Evolutionary conservation across 2,113 vertebrate species (phyloP), one percentile per base, ranked within the genome.

Genomic region (Pteruthius melanotis): DNA sequence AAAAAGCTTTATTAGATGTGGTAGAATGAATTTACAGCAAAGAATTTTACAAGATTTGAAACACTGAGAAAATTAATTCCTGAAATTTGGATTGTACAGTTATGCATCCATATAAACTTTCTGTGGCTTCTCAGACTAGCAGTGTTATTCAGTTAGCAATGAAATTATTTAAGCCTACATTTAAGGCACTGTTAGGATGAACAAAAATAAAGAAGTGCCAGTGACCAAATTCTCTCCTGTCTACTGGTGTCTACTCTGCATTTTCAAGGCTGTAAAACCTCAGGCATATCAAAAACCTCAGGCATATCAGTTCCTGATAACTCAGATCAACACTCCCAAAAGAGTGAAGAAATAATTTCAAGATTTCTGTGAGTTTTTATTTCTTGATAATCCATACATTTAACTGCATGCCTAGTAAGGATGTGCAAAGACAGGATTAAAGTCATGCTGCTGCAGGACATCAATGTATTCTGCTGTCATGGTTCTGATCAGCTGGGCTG

Each of bases 1-100:
- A 92, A 96, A 94, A 82, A 87, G 57, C 69, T 90, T 96, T 97
- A 97, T 97, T 97, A 97, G 92, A 79, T 93, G 56, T 85, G 78
- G 93, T 93, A 95, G 94, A 96, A 97, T 94, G 65, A 96, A 96
- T 96, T 94, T 92, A 86, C 85, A 87, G 47, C 75, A 87, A 94
- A 97, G 92, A 10, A 91, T 94, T 93, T 81, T 74, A 89, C 86
- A 96, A 95, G 56, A 93, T 95, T 83, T 89, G 75, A 90, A 94
- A 89, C 87, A 92, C 45, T 57, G 64, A 64, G 74, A 92, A 96
- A 96, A 89, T 84, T 63, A 94, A 95, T 77, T 83, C 59, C 85
- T 87, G 53, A 82, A 95, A 94, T 96, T 90, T 90, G 68, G 30
- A 56, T 65, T 83, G n/a, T 69, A 72, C 40, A 53, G 45, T 94